Evolutionary conservation across 2,797 vertebrate genomes (phyloP), one percentile per base, ranked within the genome.

Genomic region (Pseudopleuronectes americanus): DNA sequence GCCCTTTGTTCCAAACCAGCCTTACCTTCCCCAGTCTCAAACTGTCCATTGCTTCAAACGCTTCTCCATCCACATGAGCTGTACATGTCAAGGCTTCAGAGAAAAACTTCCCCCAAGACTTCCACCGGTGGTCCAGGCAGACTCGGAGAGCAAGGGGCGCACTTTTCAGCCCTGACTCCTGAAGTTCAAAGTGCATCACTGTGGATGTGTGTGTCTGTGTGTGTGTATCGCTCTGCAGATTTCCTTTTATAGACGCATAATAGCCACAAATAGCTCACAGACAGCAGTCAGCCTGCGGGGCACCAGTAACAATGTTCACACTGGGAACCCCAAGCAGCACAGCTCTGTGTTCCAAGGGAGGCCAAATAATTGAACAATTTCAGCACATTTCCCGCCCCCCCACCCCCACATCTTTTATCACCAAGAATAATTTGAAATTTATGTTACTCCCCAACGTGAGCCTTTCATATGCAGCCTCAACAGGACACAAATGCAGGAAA

Each of bases 211-310:
- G 43, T 45, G 38, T 41, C 3, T 14, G 41, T 45, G 43, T 45
- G 43, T 45, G 43, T 45, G 93, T 93, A 90, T 88, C 87, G 84
- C 93, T 91, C 90, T 76, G 22, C 79, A 69, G 91, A 91, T 94
- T 96, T 96, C 97, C 96, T 98, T 97, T 98, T 97, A 98, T 98
- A 99, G 96, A 90, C 73, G 64, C 92, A 60, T 80, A 94, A 95
- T 95, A 92, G 92, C 93, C 93, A 95, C 94, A 96, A 98, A 97
- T 97, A 97, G 95, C 94, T 91, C 84, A 23, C 68, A 92, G 91
- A 92, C 88, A 91, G 91, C 93, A 92, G 90, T 84, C 91, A 92
- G 90, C 88, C 94, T 93, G 87, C 91, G 90, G 91, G 92, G 89
- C 87, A 93, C 89, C 68, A 92, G 94, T 64, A 84, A 90, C 83